Evolutionary conservation across 2,113 vertebrate genomes (phyloP).

Genomic region (Diphyllodes magnificus): DNA sequence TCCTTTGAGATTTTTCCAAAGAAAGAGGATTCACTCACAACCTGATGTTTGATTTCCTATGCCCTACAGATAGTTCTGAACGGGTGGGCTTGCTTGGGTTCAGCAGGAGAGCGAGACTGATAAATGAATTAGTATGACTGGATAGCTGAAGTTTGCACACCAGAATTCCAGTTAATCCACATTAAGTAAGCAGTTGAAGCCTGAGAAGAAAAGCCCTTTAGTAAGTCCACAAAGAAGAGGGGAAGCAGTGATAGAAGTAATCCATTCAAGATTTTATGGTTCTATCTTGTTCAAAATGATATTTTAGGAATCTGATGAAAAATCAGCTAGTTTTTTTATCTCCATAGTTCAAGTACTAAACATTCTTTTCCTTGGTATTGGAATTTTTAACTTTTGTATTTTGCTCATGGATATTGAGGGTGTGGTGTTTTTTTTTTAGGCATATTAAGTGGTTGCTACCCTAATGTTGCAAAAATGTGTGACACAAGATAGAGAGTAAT

Average conservation of each 20-base stretch:
- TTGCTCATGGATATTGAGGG: neutral
- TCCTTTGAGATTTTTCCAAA: neutral
- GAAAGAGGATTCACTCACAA: neutral
- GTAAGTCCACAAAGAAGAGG: neutral
- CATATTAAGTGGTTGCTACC: neutral
- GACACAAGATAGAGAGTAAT: neutral
- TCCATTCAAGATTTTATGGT: neutral
- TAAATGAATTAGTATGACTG: fast-evolving
- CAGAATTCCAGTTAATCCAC: neutral
- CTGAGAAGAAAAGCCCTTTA: neutral
- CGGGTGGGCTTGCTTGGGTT: neutral
- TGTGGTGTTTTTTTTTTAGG: neutral
- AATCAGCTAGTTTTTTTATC: neutral
- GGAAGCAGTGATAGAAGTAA: neutral
- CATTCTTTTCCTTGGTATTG: neutral
- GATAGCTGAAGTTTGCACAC: neutral
- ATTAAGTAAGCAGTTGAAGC: neutral
- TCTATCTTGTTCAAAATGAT: neutral
- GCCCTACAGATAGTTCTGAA: neutral
- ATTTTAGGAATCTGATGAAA: neutral
- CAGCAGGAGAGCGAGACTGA: neutral
- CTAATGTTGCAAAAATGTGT: neutral
- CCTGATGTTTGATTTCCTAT: neutral
- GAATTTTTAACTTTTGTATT: neutral
- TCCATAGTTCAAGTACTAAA: neutral